Evolutionary conservation across 37 sponge, comb jelly and placozoan genomes (phyloP).

Genomic region (Oopsacas minuta): DNA sequence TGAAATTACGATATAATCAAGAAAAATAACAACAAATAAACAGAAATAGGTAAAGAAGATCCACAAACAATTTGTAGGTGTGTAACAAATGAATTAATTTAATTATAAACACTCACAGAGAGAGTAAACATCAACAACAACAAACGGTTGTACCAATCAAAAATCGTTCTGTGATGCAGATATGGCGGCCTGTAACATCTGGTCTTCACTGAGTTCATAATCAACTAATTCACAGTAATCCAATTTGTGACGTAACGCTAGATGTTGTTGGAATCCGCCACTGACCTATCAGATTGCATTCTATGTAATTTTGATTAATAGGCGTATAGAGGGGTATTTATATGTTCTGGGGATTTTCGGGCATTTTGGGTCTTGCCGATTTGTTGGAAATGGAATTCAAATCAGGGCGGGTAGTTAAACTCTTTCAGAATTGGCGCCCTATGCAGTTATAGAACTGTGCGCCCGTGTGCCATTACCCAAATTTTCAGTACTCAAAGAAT

Average conservation of each 20-base stretch:
- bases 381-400: too few relatives aligned
- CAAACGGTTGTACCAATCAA: background rate
- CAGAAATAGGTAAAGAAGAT: background rate
- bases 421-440: too few relatives aligned
- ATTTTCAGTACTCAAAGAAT: too few relatives aligned
- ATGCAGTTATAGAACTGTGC: too few relatives aligned
- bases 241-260: conserved; percentile 8
- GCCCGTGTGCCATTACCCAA: too few relatives aligned
- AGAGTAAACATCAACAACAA: background rate
- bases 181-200: background rate
- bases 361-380: too few relatives aligned
- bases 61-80: background rate
- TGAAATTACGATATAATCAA: too few relatives aligned
- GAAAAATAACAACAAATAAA: too few relatives aligned
- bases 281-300: conserved; percentile 13
- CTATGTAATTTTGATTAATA: background rate
- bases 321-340: background rate
- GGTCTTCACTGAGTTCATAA: background rate
- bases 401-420: too few relatives aligned
- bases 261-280: background rate
- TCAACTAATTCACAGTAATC: conserved; percentile 15
- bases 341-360: too few relatives aligned
- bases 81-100: background rate
- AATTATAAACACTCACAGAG: background rate
- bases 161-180: background rate